phyloP scores from a whole-genome alignment of 2,797 vertebrate genomes.

The Epinephelus awoara region DNA sequence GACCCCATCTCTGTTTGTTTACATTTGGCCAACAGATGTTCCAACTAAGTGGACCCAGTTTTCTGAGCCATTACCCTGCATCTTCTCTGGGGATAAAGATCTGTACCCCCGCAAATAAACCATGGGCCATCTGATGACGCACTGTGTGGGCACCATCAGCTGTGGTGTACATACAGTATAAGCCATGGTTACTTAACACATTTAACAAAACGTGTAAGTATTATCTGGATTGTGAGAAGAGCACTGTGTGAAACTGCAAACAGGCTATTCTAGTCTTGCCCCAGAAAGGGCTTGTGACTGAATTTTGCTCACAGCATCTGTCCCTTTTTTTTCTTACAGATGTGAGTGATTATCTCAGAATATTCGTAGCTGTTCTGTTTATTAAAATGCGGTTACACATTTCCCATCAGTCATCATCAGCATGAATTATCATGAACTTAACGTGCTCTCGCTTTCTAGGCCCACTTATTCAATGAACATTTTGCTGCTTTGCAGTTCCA shows the following conservation, averaged over 20 bases:
- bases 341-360: slow-evolving; percentile 49
- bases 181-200: slow-evolving; percentile 40
- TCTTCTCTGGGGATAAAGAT: slow-evolving; percentile 67
- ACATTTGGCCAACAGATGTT: slow-evolving; percentile 80
- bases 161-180: slow-evolving; percentile 32
- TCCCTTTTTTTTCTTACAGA: slow-evolving; percentile 43
- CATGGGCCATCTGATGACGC: slow-evolving; percentile 58
- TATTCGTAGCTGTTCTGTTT: slow-evolving; percentile 62
- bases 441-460: slow-evolving; percentile 27
- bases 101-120: slow-evolving; percentile 64
- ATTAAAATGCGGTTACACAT: slow-evolving; percentile 20
- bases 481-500: slow-evolving; percentile 27
- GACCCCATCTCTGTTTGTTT: slow-evolving; percentile 73
- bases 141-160: slow-evolving; percentile 55
- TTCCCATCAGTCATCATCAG: slow-evolving; percentile 45
- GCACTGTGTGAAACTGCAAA: slow-evolving; percentile 54
- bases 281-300: slow-evolving; percentile 63
- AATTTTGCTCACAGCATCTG: slow-evolving; percentile 63
- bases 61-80: slow-evolving; percentile 70
- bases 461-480: slow-evolving; percentile 44
- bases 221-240: slow-evolving; percentile 53
- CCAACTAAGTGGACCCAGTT: slow-evolving; percentile 56
- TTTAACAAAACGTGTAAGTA: slow-evolving; percentile 46
- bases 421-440: slow-evolving; percentile 42
- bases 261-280: slow-evolving; percentile 63